phyloP scores from a whole-genome alignment of 2,888 invertebrate species.

The Parnassius smintheus region DNA sequence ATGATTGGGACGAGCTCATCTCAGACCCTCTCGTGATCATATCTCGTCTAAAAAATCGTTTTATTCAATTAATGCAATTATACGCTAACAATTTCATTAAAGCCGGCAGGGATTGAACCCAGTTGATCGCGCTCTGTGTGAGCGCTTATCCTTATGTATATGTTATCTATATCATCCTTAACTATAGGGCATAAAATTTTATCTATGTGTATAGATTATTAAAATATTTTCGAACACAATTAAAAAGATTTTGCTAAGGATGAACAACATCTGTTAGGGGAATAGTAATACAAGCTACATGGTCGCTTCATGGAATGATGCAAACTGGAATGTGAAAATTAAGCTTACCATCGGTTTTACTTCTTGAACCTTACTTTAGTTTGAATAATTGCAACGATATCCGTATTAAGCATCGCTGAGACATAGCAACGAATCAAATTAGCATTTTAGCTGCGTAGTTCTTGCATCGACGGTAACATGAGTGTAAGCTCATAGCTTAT shows the following conservation, averaged over 20 bases:
- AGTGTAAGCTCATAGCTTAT: background rate
- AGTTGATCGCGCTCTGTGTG: no score
- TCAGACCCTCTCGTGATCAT: no score
- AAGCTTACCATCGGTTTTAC: slow-evolving; percentile 8
- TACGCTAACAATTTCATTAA: no score
- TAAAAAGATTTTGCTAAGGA: background rate
- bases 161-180: no score
- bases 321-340: slow-evolving; percentile 12
- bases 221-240: background rate
- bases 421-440: slow-evolving; percentile 1
- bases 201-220: no score
- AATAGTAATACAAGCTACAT: background rate
- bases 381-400: slow-evolving; percentile 14
- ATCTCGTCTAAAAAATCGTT: no score
- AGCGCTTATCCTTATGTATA: no score
- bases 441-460: background rate
- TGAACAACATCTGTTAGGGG: background rate
- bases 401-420: slow-evolving; percentile 5
- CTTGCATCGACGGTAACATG: background rate
- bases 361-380: slow-evolving; percentile 14
- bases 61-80: no score
- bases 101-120: no score
- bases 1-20: no score
- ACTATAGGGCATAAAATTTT: no score
- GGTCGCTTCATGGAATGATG: slow-evolving; percentile 5